Base-by-base conservation (phyloP, 2,797 vertebrate species). In the Silurus lanzhouensis region DNA sequence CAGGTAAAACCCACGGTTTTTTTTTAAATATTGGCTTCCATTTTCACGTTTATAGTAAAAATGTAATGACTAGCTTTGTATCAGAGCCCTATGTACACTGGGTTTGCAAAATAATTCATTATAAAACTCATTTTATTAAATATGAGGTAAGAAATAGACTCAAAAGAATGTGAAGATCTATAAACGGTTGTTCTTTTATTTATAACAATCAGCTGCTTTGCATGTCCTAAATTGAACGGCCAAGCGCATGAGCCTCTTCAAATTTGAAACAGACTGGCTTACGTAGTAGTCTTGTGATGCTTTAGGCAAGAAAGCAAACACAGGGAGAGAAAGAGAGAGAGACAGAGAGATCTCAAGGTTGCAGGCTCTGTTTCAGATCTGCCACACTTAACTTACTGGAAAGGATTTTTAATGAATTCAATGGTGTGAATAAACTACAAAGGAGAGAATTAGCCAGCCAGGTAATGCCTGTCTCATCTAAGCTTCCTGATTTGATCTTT, bases 201-300 rank as follows among this genome's bases (percentile, higher is more conserved):
- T 95, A 93, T 92, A 93, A 92, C 89, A 76, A 84, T 92, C 92
- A 92, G 92, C 92, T 92, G 92, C 91, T 93, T 93, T 84, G 5
- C 55, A 91, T 92, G 90, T 90, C 86, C 83, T 88, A 87, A 87
- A 89, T 85, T 88, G 87, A 91, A 85, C 87, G 90, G 90, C 61
- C 88, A 84, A 91, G 90, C 84, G 86, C 89, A 88, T 87, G 74
- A 87, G 91, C 87, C 82, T 38, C 89, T 86, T 90, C 87, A 91
- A 95, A 96, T 92, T 93, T 88, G 90, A 95, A 94, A 90, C 95
- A 96, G 93, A 95, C 93, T 82, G 90, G 44, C 72, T 84, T 71
- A 77, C 68, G 67, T 79, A 85, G 84, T 86, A 88, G 63, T 79
- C 79, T 83, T 88, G 90, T 90, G 68, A 83, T 83, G 83, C 75